Evolutionary conservation across 2,888 invertebrate genomes (phyloP).

Genomic region (Chloroclysta siterata): DNA sequence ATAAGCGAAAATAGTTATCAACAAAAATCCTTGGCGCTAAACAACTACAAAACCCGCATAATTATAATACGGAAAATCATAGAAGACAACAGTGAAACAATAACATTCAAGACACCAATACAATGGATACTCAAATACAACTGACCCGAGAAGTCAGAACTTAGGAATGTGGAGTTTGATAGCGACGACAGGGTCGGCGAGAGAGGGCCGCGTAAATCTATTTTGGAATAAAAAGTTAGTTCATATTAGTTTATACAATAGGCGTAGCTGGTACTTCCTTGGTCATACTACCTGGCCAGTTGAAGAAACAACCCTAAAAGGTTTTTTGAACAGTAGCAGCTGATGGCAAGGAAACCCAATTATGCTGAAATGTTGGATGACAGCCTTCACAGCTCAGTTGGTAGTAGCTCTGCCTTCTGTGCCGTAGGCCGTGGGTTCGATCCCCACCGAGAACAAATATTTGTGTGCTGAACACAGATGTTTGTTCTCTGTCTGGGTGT

Average conservation of each 20-base stretch:
- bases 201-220: constrained; percentile 55
- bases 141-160: constrained; percentile 30
- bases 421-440: too few relatives aligned
- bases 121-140: constrained; percentile 9
- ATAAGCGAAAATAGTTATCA: not conserved
- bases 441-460: too few relatives aligned
- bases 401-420: too few relatives aligned
- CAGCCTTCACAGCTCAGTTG: too few relatives aligned
- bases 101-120: not conserved
- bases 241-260: not conserved
- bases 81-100: constrained; percentile 3
- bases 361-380: too few relatives aligned
- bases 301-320: too few relatives aligned
- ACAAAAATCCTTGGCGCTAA: not conserved
- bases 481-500: too few relatives aligned
- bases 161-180: constrained; percentile 20
- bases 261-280: not conserved
- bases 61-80: not conserved
- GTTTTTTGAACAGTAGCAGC: too few relatives aligned
- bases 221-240: constrained; percentile 23
- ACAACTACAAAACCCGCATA: not conserved
- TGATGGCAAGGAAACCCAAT: too few relatives aligned
- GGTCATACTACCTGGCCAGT: too few relatives aligned
- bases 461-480: too few relatives aligned
- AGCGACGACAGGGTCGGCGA: constrained; percentile 47